Conservation (phyloP, 2,113 vertebrate genomes). For the Erinaceus europaeus region DNA sequence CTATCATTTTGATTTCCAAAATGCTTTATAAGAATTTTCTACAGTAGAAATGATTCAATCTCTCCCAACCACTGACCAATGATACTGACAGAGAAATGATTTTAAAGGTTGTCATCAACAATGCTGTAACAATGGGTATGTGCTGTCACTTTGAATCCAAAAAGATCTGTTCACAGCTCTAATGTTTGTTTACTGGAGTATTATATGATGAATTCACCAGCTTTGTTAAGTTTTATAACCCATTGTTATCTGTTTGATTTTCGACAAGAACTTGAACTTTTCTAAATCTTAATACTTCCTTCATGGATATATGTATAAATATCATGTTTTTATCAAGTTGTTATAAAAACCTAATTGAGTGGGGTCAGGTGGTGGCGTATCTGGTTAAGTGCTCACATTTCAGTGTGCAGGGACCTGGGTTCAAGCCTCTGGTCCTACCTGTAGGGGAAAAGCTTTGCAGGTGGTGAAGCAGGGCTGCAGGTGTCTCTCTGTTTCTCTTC, state of each 20-base stretch:
- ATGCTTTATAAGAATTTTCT: slow-evolving; percentile 22
- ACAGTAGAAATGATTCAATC: neutral
- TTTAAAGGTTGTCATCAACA: neutral
- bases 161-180: neutral
- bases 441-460: too few species aligned
- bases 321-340: neutral
- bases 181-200: neutral
- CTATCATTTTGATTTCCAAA: neutral
- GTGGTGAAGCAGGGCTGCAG: too few species aligned
- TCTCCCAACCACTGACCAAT: slow-evolving; percentile 13
- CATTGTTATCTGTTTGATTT: neutral
- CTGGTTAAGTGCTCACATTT: too few species aligned
- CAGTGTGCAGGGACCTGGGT: too few species aligned
- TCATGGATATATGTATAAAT: neutral
- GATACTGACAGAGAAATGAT: slow-evolving; percentile 27
- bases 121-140: neutral
- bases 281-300: neutral
- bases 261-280: neutral
- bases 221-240: neutral
- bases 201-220: neutral
- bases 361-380: too few species aligned
- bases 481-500: too few species aligned
- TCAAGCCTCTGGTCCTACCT: too few species aligned
- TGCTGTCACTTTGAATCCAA: neutral
- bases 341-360: neutral